A percentile compares a stretch with the other conserved stretches of the same genome.
phyloP scores from a whole-genome alignment of 2,113 vertebrate genomes.

The Cynoglossus semilaevis region DNA sequence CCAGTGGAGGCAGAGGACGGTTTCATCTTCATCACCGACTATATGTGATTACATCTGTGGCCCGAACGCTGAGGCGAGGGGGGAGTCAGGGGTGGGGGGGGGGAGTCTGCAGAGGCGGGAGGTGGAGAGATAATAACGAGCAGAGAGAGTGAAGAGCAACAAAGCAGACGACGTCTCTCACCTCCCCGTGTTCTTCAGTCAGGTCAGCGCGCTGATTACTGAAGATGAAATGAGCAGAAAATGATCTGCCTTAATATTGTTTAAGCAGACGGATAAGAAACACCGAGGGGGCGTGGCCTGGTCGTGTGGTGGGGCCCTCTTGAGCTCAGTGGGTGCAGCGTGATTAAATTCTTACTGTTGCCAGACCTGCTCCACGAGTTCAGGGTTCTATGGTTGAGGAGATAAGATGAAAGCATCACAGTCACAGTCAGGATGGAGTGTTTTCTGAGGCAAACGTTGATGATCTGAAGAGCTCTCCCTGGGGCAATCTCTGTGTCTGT shows the following conservation, averaged over 20 bases:
- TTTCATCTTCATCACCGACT: conserved; percentile 61
- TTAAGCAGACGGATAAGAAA: conserved; percentile 25
- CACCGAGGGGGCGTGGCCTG: conserved; percentile 13
- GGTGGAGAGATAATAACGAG: conserved; percentile 49
- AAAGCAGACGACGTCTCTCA: conserved; percentile 31
- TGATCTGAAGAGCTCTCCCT: neutral
- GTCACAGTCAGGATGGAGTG: neutral
- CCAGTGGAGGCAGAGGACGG: conserved; percentile 28
- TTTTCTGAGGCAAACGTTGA: conserved; percentile 2
- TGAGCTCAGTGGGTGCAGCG: conserved; percentile 9
- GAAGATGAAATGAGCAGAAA: conserved; percentile 16
- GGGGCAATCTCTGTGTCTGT: no score
- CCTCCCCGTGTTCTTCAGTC: conserved; percentile 26
- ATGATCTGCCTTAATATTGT: conserved; percentile 17
- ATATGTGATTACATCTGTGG: conserved; percentile 50
- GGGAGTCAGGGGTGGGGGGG: conserved; percentile 6
- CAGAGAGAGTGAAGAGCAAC: conserved; percentile 24
- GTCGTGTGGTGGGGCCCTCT: neutral
- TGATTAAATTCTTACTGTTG: conserved; percentile 8
- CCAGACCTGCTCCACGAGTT: neutral
- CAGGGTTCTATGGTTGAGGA: neutral
- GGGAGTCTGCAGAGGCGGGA: conserved; percentile 38
- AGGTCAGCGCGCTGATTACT: conserved; percentile 41
- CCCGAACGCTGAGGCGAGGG: neutral
- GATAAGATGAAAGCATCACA: neutral